These are phyloP conservation scores for Engystomops pustulosus DNA, from an alignment of 2,113 vertebrate species.

Conservation along the genomic window DNA sequence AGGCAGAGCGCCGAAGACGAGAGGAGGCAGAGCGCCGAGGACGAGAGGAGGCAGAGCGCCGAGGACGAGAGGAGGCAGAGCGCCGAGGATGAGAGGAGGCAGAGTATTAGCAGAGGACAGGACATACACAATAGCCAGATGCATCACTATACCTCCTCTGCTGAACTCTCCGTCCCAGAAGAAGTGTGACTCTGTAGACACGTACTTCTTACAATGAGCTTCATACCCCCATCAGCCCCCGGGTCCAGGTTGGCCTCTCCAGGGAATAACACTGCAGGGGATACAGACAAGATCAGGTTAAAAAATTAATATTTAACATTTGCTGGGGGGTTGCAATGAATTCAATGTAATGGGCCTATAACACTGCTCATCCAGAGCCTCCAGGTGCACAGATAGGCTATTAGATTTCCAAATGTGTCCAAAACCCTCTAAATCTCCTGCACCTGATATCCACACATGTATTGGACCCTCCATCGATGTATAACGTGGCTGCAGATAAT, in stretches of 20 bases:
- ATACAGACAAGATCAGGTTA: not conserved
- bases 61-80: too few relatives aligned
- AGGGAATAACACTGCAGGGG: conserved; percentile 67
- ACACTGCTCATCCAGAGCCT: conserved; percentile 1
- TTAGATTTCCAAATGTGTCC: not conserved
- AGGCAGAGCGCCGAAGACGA: not conserved
- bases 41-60: not conserved
- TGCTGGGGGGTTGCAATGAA: not conserved
- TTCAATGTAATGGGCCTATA: not conserved
- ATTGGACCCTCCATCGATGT: too few relatives aligned
- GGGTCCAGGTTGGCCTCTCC: conserved; percentile 71
- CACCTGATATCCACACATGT: too few relatives aligned
- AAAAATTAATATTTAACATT: not conserved
- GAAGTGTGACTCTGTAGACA: conserved; percentile 55
- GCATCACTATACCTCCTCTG: conserved; percentile 62
- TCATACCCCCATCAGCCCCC: not conserved
- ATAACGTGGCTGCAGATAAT: too few relatives aligned
- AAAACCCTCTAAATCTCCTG: too few relatives aligned
- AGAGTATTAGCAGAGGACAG: too few relatives aligned
- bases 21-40: too few relatives aligned
- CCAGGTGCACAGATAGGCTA: not conserved
- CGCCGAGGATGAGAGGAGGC: too few relatives aligned
- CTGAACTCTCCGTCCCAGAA: not conserved
- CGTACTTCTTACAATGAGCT: conserved; percentile 55
- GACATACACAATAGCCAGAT: not conserved